Percentiles rank a stretch among this genome's conserved stretches.
Evolutionary conservation across 2,797 vertebrate genomes (phyloP).

Genomic region (Fringilla coelebs): DNA sequence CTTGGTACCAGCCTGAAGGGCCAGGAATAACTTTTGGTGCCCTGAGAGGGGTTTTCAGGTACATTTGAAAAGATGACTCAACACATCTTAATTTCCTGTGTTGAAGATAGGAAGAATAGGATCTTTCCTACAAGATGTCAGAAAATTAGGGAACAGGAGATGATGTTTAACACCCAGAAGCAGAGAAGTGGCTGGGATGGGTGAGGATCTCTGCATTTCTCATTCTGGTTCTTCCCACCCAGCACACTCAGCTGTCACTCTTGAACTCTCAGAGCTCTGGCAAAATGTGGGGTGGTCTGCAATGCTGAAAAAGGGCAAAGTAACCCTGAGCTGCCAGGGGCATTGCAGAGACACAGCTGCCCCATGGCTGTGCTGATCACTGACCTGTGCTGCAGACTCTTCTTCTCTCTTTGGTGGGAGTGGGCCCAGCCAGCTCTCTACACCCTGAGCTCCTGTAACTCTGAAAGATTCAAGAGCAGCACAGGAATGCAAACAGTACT

Average conservation of each 20-base stretch:
- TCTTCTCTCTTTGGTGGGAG: no score
- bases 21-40: background rate
- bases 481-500: background rate
- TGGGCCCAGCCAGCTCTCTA: background rate
- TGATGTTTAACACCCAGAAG: background rate
- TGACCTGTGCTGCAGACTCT: background rate
- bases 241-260: background rate
- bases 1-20: background rate
- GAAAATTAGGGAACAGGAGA: background rate
- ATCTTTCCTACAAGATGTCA: background rate
- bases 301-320: background rate
- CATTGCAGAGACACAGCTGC: background rate
- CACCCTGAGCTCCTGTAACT: background rate
- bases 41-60: background rate
- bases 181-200: background rate
- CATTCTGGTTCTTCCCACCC: background rate
- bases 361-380: accelerated
- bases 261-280: background rate
- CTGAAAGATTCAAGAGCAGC: background rate
- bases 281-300: background rate
- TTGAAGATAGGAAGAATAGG: background rate
- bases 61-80: background rate
- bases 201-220: background rate
- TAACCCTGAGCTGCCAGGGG: background rate
- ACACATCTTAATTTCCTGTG: background rate